Base-by-base conservation (phyloP, 2,113 vertebrate genomes). In the Oreochromis aureus region DNA sequence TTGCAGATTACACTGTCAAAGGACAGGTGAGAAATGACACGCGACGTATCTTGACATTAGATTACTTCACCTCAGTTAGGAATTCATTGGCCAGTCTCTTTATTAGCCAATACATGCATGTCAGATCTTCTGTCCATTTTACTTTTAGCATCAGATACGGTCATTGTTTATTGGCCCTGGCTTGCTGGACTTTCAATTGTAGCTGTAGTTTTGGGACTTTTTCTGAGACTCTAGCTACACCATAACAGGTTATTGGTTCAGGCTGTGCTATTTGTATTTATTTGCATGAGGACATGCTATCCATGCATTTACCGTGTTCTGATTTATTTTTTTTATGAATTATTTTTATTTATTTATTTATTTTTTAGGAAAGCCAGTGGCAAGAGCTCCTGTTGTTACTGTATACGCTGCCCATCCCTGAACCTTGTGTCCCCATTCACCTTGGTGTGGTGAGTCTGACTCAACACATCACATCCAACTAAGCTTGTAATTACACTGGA, bases 1-100 rank as follows among this genome's bases (percentile, higher is more conserved):
- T 99, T 71, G 98, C 98, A 86, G 98, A 99, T 95, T 99, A 99
- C 91, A 97, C 97, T 51, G 95, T 98, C 85, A 99, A 99, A 97
- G 97, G 96, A 95, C 98, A 99, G 98, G 99, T 99, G 46, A 91
- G 94, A 83, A 4, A 32, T 44, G 51, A 53, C 27, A 48, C 8
- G 10, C 15, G 3, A 18, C 48, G 11, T 2, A 48, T 76, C 41
- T 76, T 48, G 15, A 78, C 51, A 48, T 51, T 30, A 27, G 24
- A 78, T 78, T 78, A 32, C 24, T 51, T 76, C 15, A 76, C 24
- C 16, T 51, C 24, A 7, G 69, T 48, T 48, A 76, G 3, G 24
- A 78, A 19, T 78, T 51, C 4, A 32, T 19, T 32, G 44, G 16
- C 15, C 24, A 51, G 44, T 51, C 44, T 78, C 71, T 48, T 76